Base-by-base conservation (phyloP, 2,888 invertebrate species). In the Acronicta alni region DNA sequence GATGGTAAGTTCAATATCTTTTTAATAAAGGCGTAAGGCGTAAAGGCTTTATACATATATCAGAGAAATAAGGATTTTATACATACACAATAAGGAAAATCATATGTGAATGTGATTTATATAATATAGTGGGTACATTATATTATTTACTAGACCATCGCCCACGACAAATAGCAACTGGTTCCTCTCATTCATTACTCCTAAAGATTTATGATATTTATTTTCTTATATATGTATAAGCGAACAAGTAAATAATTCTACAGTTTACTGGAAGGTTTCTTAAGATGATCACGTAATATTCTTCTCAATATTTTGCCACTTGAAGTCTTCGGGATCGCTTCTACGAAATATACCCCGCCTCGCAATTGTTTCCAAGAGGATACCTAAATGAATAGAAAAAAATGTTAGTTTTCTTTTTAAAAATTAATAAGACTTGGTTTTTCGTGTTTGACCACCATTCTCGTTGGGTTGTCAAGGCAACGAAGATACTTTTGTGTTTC, bases 231-330 rank as follows among this genome's bases (percentile, higher is more conserved):
- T 2, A 26, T 26, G n/a, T n/a, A n/a, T n/a, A n/a, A n/a, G n/a
- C n/a, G n/a, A n/a, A n/a, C n/a, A 26, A 26, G 26, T 26, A 42
- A n/a, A 18, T 30, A 6, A 42, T 35, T 35, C 30, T 75, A 75
- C 9, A 77, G 41, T 64, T 77, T 68, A 26, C 69, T 77, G 26
- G 26, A 12, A 47, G 79, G 71, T 46, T 70, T 67, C 45, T 77
- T 84, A 23, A 90, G 41, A 45, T 80, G 71, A 44, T 85, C 79
- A 12, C 92, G 90, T 44, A 96, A 84, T 68, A 91, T 79, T 67
- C 96, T 93, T 58, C 97, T 91, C 37, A 97, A 89, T 79, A 97
- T 97, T 92, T 97, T 97, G 12, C 97, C 97, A 69, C 96, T 96
- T 0, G 95, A 90, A 72, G 95, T 97, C 88, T 96, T 97, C 32